These are phyloP conservation scores for Drosophila prosaltans DNA, from an alignment of 1,140 invertebrate species.

Conservation along the genomic window DNA sequence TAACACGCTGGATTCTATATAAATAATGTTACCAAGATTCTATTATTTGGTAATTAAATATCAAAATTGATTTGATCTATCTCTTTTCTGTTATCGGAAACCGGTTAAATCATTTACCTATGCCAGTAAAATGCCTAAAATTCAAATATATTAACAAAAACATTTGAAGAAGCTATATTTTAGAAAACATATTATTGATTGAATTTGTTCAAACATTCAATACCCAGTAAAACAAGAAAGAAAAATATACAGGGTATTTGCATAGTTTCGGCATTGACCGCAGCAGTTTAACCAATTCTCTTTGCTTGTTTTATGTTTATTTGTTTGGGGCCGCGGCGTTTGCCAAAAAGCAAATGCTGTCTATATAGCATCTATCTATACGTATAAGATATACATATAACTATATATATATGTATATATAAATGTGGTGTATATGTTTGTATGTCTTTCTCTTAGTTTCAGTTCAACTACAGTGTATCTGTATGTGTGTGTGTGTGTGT, in stretches of 20 bases:
- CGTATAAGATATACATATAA: slow-evolving; percentile 11
- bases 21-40: too few species aligned
- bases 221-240: background rate
- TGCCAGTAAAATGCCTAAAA: too few species aligned
- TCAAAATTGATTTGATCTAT: too few species aligned
- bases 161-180: too few species aligned
- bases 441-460: too few species aligned
- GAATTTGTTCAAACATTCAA: background rate
- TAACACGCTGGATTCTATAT: too few species aligned
- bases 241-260: slow-evolving; percentile 1
- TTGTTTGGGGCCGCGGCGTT: slow-evolving; percentile 59
- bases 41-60: too few species aligned
- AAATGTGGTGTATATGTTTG: too few species aligned
- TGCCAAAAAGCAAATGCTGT: slow-evolving; percentile 63
- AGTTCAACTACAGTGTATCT: background rate
- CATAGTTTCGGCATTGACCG: slow-evolving; percentile 15
- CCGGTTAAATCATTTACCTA: too few species aligned
- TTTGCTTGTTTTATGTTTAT: slow-evolving; percentile 64
- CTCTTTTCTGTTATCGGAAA: too few species aligned
- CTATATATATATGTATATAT: background rate
- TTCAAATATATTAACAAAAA: too few species aligned
- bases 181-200: too few species aligned
- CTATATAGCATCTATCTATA: slow-evolving; percentile 48
- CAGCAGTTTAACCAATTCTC: slow-evolving; percentile 26
- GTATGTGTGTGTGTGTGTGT: background rate